Percentiles rank a stretch among this genome's conserved stretches.
phyloP scores from a whole-genome alignment of 2,113 vertebrate genomes.

The Clarias batrachus region DNA sequence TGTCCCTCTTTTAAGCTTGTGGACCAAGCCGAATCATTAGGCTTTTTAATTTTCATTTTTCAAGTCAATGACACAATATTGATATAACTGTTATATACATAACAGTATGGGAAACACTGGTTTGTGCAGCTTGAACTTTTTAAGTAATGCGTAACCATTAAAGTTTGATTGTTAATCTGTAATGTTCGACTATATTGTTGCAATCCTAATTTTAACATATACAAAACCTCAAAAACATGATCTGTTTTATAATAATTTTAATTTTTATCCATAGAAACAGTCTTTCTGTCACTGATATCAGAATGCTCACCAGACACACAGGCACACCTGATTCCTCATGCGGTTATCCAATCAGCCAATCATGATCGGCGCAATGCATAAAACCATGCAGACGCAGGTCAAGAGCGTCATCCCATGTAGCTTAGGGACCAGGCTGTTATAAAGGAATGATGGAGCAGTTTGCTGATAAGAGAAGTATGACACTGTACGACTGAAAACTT shows the following conservation, averaged over 20 bases:
- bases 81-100: neutral
- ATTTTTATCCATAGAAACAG: neutral
- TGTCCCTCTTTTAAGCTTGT: neutral
- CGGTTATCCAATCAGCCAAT: neutral
- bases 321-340: neutral
- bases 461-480: neutral
- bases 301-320: neutral
- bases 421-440: neutral
- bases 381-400: neutral
- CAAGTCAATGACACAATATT: neutral
- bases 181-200: too few relatives aligned
- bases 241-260: neutral
- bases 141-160: too few relatives aligned
- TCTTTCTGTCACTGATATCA: neutral
- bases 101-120: too few relatives aligned
- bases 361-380: neutral
- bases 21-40: too few relatives aligned
- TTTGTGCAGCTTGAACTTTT: too few relatives aligned
- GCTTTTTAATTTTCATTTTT: neutral
- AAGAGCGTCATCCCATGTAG: neutral
- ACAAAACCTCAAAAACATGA: neutral
- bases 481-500: neutral
- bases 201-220: neutral
- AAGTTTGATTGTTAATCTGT: too few relatives aligned
- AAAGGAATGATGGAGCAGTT: neutral